These are phyloP conservation scores for Melinopterus prodromus DNA, from an alignment of 2,888 invertebrate species.

Conservation along the genomic window DNA sequence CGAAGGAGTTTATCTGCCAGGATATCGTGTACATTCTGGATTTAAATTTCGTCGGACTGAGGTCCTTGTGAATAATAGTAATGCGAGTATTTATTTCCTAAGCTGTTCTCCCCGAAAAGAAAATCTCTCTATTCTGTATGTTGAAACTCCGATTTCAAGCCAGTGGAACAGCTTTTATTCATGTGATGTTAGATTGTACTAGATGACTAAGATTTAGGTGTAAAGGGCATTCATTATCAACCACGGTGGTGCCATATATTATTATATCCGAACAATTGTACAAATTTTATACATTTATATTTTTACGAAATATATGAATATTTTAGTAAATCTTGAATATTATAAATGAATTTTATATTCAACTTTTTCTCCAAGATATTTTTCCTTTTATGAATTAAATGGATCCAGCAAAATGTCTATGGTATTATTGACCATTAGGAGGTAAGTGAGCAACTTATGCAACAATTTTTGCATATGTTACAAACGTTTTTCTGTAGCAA, in stretches of 20 bases:
- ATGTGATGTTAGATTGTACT: not conserved
- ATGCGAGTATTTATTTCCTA: not conserved
- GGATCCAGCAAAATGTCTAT: too few species aligned
- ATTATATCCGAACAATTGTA: constrained; percentile 7
- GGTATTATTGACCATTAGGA: too few species aligned
- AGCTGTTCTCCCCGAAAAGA: not conserved
- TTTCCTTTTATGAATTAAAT: too few species aligned
- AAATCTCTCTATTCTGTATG: not conserved
- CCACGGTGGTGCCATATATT: not conserved
- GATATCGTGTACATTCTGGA: too few species aligned
- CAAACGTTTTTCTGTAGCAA: too few species aligned
- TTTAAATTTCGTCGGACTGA: not conserved
- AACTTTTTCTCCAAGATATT: too few species aligned
- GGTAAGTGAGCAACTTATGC: too few species aligned
- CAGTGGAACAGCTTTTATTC: not conserved
- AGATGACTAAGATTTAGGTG: not conserved
- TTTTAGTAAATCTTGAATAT: constrained; percentile 13
- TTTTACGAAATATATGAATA: constrained; percentile 19
- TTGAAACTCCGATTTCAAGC: not conserved
- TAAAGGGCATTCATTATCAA: not conserved
- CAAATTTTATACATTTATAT: constrained; percentile 25
- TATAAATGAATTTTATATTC: too few species aligned
- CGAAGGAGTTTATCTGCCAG: not conserved
- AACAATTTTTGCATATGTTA: too few species aligned
- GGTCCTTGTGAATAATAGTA: not conserved